These are phyloP conservation scores for Bombus fervidus DNA, from an alignment of 1,140 invertebrate genomes.

Conservation along the genomic window DNA sequence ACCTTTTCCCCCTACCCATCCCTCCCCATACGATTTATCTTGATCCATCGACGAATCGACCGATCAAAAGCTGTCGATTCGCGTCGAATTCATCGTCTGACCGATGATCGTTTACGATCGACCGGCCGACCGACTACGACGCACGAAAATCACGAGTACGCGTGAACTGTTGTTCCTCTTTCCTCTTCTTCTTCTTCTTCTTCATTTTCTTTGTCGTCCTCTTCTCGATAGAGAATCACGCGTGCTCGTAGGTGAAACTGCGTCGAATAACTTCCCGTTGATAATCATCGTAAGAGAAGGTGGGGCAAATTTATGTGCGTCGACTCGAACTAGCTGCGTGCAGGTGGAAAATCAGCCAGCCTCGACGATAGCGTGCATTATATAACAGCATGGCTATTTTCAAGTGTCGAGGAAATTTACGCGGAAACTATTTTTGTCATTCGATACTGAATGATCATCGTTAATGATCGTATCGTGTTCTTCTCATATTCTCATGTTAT, in stretches of 20 bases:
- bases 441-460: not conserved
- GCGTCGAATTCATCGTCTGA: not conserved
- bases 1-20: constrained; percentile 19
- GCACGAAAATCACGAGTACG: not conserved
- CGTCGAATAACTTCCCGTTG: constrained; percentile 73
- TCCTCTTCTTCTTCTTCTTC: not conserved
- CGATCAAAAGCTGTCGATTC: constrained; percentile 47
- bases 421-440: not conserved
- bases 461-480: not conserved
- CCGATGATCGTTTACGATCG: not conserved
- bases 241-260: constrained; percentile 65
- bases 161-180: no score
- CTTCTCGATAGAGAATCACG: constrained; percentile 25
- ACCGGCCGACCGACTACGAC: no score
- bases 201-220: not conserved
- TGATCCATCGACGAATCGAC: constrained; percentile 3
- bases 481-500: not conserved
- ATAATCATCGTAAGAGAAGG: constrained; percentile 63
- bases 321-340: constrained; percentile 17
- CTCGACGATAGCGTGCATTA: constrained; percentile 36
- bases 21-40: not conserved
- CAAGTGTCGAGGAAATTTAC: constrained; percentile 10
- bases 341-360: constrained; percentile 46
- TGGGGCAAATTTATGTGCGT: constrained; percentile 51
- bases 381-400: constrained; percentile 33